These are phyloP conservation scores for Aselliscus stoliczkanus DNA, from an alignment of 2,797 vertebrate species.

Conservation along the genomic window DNA sequence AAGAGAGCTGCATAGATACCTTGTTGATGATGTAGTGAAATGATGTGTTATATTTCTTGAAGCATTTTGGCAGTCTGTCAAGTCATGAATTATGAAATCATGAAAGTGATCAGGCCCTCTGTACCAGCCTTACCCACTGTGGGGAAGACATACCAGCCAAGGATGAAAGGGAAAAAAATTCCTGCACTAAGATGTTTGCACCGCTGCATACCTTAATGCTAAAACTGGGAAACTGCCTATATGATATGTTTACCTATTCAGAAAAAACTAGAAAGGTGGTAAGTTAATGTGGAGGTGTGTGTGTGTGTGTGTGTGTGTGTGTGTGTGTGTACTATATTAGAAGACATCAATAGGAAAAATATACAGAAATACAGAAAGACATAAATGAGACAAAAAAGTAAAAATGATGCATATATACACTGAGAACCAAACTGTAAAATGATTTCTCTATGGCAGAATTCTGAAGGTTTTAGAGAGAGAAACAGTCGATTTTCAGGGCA, in stretches of 20 bases:
- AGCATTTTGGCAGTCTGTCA: background rate
- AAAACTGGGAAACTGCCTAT: background rate
- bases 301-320: no score
- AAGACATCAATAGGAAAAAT: background rate
- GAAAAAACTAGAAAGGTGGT: background rate
- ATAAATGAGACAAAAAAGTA: background rate
- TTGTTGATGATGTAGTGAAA: background rate
- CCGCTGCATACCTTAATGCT: background rate
- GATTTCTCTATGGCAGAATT: background rate
- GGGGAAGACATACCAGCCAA: background rate
- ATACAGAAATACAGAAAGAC: background rate
- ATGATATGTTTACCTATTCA: background rate
- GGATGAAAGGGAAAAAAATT: background rate
- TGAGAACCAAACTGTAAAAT: background rate
- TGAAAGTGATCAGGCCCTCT: background rate
- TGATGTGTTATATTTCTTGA: background rate
- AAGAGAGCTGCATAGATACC: background rate
- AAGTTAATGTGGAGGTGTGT: background rate
- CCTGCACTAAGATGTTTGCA: background rate
- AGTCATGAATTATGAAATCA: background rate
- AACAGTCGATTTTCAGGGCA: background rate
- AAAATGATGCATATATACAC: background rate
- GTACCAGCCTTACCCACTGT: background rate
- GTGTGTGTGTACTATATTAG: background rate
- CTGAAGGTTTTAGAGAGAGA: background rate